Percentiles rank a stretch among this genome's conserved stretches.
Conservation (phyloP, 2,113 vertebrate species). For the Oncorhynchus kisutch region DNA sequence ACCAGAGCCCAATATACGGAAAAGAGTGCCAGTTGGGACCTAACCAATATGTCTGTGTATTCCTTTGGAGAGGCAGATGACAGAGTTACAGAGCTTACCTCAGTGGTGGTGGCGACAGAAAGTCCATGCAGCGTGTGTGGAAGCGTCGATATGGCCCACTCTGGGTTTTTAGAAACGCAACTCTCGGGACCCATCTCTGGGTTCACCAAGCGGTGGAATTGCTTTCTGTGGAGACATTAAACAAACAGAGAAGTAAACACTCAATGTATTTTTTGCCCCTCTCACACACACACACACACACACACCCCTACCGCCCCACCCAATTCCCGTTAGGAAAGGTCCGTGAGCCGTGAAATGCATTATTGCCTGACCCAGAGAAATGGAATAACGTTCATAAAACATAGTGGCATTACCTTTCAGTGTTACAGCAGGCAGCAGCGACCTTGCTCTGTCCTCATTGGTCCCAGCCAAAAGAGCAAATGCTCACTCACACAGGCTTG, state of each 20-base stretch:
- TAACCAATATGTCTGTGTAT: slow-evolving; percentile 65
- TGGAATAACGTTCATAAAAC: slow-evolving; percentile 34
- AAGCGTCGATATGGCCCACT: background rate
- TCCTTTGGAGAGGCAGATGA: slow-evolving; percentile 58
- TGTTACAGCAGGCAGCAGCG: too few species aligned
- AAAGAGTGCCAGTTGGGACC: slow-evolving; percentile 47
- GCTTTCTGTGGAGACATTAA: slow-evolving; percentile 10
- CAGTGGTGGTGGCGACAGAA: slow-evolving; percentile 1
- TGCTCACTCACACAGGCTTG: background rate
- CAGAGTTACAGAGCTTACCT: slow-evolving; percentile 43
- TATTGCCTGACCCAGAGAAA: slow-evolving; percentile 25
- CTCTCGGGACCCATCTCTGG: background rate
- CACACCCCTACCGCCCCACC: background rate
- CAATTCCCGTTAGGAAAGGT: background rate
- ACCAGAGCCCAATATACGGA: too few species aligned
- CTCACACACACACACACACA: too few species aligned
- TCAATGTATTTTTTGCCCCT: background rate
- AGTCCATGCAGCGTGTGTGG: slow-evolving; percentile 17
- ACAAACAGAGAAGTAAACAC: slow-evolving; percentile 19
- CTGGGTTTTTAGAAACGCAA: background rate
- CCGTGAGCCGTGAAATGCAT: slow-evolving; percentile 42
- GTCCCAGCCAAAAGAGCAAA: background rate
- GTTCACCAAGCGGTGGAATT: slow-evolving; percentile 20
- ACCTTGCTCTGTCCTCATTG: background rate
- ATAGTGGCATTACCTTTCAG: background rate